These are phyloP conservation scores for Campopleginae sp. DNA, from an alignment of 2,888 invertebrate genomes.

Conservation along the genomic window DNA sequence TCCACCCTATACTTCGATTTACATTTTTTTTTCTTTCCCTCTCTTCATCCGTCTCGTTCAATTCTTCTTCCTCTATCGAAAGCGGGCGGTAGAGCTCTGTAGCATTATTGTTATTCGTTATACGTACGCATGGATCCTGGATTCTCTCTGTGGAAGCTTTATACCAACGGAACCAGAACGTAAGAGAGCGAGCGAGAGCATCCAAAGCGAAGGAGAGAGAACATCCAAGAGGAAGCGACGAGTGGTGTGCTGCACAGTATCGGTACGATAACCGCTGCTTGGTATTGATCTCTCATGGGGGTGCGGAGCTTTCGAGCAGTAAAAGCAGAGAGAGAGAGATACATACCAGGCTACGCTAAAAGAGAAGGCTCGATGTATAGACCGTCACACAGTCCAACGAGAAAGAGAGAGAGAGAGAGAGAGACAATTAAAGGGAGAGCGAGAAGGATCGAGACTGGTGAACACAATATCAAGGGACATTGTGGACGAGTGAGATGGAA, in stretches of 20 bases:
- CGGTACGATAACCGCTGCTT: slow-evolving; percentile 82
- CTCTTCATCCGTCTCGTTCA: slow-evolving; percentile 52
- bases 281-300: slow-evolving; percentile 82
- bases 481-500: slow-evolving; percentile 57
- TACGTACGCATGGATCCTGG: slow-evolving; percentile 62
- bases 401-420: slow-evolving; percentile 53
- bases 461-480: slow-evolving; percentile 54
- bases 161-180: slow-evolving; percentile 33
- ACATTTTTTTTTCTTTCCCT: slow-evolving; percentile 1
- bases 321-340: slow-evolving; percentile 46
- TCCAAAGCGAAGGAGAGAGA: slow-evolving; percentile 32
- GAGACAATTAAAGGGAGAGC: slow-evolving; percentile 57
- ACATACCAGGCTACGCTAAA: slow-evolving; percentile 57
- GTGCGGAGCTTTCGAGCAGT: slow-evolving; percentile 70
- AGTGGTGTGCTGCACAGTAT: slow-evolving; percentile 73
- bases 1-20: slow-evolving; percentile 11
- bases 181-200: slow-evolving; percentile 42
- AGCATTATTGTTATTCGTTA: slow-evolving; percentile 74
- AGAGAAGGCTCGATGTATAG: slow-evolving; percentile 55
- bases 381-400: slow-evolving; percentile 39
- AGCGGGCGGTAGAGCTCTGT: slow-evolving; percentile 44
- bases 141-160: slow-evolving; percentile 57
- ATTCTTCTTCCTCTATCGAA: slow-evolving; percentile 46
- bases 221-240: slow-evolving; percentile 33
- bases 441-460: slow-evolving; percentile 52